phyloP scores from a whole-genome alignment of 2,797 vertebrate genomes.

The Sebastes paucispinis region DNA sequence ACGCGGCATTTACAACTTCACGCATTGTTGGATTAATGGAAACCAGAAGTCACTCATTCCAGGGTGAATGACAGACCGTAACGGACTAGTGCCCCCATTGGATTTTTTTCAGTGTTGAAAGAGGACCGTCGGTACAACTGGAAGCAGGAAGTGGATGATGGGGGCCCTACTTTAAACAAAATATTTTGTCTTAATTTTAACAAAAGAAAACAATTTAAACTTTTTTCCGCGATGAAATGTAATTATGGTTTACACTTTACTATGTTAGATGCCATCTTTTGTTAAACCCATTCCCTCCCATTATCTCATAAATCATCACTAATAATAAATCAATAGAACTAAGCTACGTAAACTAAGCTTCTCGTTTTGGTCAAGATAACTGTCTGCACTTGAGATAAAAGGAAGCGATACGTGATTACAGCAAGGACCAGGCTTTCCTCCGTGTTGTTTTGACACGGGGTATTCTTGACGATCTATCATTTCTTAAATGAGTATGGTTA shows the following conservation, averaged over 20 bases:
- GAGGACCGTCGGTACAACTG: not conserved
- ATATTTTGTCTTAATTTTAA: not conserved
- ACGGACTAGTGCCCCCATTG: not conserved
- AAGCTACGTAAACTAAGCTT: not conserved
- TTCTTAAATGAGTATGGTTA: not conserved
- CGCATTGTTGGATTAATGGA: constrained; percentile 1
- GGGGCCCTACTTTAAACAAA: not conserved
- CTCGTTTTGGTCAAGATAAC: not conserved
- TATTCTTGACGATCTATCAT: not conserved
- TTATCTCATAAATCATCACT: not conserved
- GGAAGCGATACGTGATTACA: not conserved
- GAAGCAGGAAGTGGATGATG: not conserved
- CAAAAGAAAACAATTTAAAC: not conserved
- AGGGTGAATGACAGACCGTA: not conserved
- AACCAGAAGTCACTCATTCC: not conserved
- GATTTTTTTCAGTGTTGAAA: not conserved
- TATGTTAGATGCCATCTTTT: not conserved
- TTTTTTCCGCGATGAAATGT: not conserved
- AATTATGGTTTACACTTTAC: not conserved
- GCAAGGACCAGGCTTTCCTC: not conserved
- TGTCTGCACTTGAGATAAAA: not conserved
- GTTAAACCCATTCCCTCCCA: not conserved
- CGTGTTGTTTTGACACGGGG: not conserved
- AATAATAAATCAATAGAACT: not conserved
- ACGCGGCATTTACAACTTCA: not conserved